Evolutionary conservation across 2,797 vertebrate genomes (phyloP).

Genomic region (Enteromius paludinosus): DNA sequence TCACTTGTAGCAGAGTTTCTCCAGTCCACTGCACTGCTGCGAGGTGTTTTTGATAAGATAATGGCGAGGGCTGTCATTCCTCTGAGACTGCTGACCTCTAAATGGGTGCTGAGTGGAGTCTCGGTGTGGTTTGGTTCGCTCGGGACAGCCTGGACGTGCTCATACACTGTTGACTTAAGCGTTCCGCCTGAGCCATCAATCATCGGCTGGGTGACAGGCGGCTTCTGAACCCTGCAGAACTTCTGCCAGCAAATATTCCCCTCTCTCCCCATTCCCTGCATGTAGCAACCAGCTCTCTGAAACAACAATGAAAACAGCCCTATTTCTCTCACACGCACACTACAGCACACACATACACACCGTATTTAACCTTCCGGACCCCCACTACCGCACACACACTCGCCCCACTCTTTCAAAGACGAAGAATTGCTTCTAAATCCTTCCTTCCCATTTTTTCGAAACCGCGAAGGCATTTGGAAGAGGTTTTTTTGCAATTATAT

Average conservation of each 20-base stretch:
- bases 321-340: slow-evolving; percentile 40
- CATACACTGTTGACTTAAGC: slow-evolving; percentile 82
- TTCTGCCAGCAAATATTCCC: slow-evolving; percentile 69
- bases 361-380: slow-evolving; percentile 41
- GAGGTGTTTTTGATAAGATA: slow-evolving; percentile 75
- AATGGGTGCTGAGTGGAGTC: slow-evolving; percentile 77
- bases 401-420: slow-evolving; percentile 54
- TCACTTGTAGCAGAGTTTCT: neutral
- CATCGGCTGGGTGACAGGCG: slow-evolving; percentile 74
- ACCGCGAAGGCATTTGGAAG: slow-evolving; percentile 77
- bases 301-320: slow-evolving; percentile 60
- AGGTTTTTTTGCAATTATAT: slow-evolving; percentile 79
- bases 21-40: slow-evolving; percentile 32
- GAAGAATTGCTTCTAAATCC: slow-evolving; percentile 74
- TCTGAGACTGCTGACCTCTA: slow-evolving; percentile 78
- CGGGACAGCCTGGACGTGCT: slow-evolving; percentile 76
- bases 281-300: slow-evolving; percentile 72
- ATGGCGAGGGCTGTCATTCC: slow-evolving; percentile 68
- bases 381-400: slow-evolving; percentile 36
- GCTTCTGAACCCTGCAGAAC: slow-evolving; percentile 70
- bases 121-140: slow-evolving; percentile 52
- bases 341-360: slow-evolving; percentile 46
- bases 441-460: slow-evolving; percentile 70
- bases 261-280: slow-evolving; percentile 59
- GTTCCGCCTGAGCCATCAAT: slow-evolving; percentile 81